These are phyloP conservation scores for Pangasius krempfi DNA, from an alignment of 2,797 vertebrate species.

Conservation along the genomic window DNA sequence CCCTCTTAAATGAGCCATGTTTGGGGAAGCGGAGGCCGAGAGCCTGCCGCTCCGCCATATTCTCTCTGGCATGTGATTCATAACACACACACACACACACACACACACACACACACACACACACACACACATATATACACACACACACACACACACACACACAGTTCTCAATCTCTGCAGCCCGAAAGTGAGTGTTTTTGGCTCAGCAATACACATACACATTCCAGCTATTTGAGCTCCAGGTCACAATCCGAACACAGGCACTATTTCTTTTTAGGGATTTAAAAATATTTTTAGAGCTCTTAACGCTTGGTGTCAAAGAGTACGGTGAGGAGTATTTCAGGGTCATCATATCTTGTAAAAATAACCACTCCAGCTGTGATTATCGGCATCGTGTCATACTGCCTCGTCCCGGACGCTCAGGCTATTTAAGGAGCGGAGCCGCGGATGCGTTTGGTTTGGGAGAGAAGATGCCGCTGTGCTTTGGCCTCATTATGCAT, in stretches of 20 bases:
- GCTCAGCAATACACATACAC: slow-evolving; percentile 43
- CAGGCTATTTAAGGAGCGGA: slow-evolving; percentile 40
- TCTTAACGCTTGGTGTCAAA: slow-evolving; percentile 30
- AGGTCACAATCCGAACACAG: slow-evolving; percentile 19
- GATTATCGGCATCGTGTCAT: background rate
- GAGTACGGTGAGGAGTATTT: slow-evolving; percentile 50
- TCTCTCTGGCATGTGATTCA: slow-evolving; percentile 33
- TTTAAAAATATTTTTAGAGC: slow-evolving; percentile 51
- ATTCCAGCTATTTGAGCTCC: slow-evolving; percentile 33
- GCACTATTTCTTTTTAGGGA: slow-evolving; percentile 19
- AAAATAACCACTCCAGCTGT: slow-evolving; percentile 32
- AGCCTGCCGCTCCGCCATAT: slow-evolving; percentile 33
- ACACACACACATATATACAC: background rate
- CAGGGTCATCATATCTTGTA: slow-evolving; percentile 34
- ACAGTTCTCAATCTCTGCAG: slow-evolving; percentile 19
- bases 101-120: background rate
- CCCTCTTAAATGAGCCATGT: slow-evolving; percentile 53
- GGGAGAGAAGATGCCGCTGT: background rate
- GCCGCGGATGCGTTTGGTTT: slow-evolving; percentile 17
- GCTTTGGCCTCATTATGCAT: slow-evolving; percentile 16
- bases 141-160: background rate
- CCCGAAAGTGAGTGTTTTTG: slow-evolving; percentile 29
- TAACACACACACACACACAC: background rate
- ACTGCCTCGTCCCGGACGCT: background rate
- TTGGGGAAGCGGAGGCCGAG: slow-evolving; percentile 43